These are phyloP conservation scores for Cosmopolites sordidus DNA, from an alignment of 2,888 invertebrate genomes.

Conservation along the genomic window DNA sequence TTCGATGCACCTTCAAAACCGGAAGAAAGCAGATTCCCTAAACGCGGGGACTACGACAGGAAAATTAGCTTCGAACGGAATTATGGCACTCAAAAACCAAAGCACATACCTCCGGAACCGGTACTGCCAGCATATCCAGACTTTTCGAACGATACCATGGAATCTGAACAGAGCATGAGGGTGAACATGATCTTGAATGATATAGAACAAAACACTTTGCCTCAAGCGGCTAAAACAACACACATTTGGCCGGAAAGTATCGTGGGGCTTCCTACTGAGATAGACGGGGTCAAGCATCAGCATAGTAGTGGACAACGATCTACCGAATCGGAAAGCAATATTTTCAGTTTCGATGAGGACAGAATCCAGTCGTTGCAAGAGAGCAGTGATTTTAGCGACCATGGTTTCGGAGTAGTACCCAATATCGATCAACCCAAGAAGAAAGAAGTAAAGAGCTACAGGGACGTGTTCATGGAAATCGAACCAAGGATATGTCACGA, in stretches of 20 bases:
- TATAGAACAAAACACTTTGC: constrained; percentile 52
- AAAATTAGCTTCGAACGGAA: constrained; percentile 48
- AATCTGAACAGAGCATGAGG: constrained; percentile 59
- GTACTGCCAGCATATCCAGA: constrained; percentile 30
- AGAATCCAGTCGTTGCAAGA: constrained; percentile 68
- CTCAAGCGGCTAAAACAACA: constrained; percentile 44
- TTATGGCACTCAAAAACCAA: constrained; percentile 44
- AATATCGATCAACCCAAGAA: constrained; percentile 37
- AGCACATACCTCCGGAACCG: constrained; percentile 25
- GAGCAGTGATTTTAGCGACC: constrained; percentile 41
- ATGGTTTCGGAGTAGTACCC: constrained; percentile 42
- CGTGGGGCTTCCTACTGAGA: constrained; percentile 53
- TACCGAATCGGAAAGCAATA: constrained; percentile 66
- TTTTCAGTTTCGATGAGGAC: constrained; percentile 73
- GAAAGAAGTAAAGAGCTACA: constrained; percentile 40
- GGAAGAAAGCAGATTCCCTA: constrained; percentile 36
- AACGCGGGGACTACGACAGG: constrained; percentile 41
- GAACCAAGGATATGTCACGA: constrained; percentile 59
- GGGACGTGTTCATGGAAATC: constrained; percentile 56
- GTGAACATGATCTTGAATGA: constrained; percentile 52
- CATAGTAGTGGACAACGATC: constrained; percentile 52
- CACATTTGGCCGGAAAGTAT: constrained; percentile 58
- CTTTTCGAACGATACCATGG: constrained; percentile 51
- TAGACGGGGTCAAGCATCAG: constrained; percentile 42
- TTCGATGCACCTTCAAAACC: constrained; percentile 51